A percentile compares a stretch with the other conserved stretches of the same genome.
Conservation (phyloP, 1,140 invertebrate genomes). For the Mamestra configurata region DNA sequence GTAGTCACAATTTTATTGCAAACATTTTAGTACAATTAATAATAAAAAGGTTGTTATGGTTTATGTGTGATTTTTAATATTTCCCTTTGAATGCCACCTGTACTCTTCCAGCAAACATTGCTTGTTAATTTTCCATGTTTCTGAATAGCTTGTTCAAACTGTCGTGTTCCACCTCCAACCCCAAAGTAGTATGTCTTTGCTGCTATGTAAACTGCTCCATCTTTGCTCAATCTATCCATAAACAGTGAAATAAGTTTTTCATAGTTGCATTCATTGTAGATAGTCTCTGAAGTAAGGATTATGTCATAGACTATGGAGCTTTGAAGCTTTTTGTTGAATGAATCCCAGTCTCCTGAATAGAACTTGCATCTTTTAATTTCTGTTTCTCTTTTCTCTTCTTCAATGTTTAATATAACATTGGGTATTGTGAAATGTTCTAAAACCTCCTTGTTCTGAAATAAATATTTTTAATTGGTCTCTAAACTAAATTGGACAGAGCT, state of each 20-base stretch:
- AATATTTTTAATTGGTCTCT: slow-evolving; percentile 54
- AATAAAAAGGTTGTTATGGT: slow-evolving; percentile 46
- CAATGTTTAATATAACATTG: slow-evolving; percentile 92
- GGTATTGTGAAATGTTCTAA: slow-evolving; percentile 92
- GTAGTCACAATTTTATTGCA: slow-evolving; percentile 7
- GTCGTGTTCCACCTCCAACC: slow-evolving; percentile 93
- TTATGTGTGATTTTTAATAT: slow-evolving; percentile 87
- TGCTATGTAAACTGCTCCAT: slow-evolving; percentile 92
- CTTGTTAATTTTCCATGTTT: slow-evolving; percentile 87
- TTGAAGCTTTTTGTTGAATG: slow-evolving; percentile 88
- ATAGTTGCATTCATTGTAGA: slow-evolving; percentile 95
- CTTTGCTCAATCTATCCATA: slow-evolving; percentile 89
- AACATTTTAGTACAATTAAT: slow-evolving; percentile 36
- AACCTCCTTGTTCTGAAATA: slow-evolving; percentile 93
- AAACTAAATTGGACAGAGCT: slow-evolving; percentile 60
- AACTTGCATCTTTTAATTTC: slow-evolving; percentile 90
- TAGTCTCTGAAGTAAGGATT: slow-evolving; percentile 97
- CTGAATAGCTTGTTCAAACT: slow-evolving; percentile 91
- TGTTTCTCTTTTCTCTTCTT: slow-evolving; percentile 79
- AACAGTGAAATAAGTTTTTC: slow-evolving; percentile 92
- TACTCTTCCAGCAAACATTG: slow-evolving; percentile 89
- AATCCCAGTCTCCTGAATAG: slow-evolving; percentile 94
- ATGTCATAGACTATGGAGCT: slow-evolving; percentile 91
- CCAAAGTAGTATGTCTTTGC: slow-evolving; percentile 97
- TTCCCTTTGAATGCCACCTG: slow-evolving; percentile 89